Percentiles rank a stretch among this genome's conserved stretches.
These are phyloP conservation scores for Wiebesia pumilae DNA, from an alignment of 1,140 invertebrate genomes.

Conservation along the genomic window DNA sequence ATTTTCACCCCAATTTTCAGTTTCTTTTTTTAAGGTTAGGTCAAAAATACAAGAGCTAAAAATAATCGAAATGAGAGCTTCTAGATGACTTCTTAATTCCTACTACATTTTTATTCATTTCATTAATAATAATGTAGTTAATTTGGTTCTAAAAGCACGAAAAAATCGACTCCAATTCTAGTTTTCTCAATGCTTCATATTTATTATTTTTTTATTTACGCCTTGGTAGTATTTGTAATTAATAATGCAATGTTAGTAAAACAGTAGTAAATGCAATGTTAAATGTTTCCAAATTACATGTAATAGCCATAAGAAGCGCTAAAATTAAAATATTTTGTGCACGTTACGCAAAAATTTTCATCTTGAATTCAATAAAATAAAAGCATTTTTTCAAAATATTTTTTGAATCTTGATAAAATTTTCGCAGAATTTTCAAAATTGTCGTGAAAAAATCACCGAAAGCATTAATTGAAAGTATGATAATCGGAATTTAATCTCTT, in stretches of 20 bases:
- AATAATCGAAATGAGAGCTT: slow-evolving; percentile 5
- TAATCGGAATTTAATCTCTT: background rate
- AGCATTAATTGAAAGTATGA: background rate
- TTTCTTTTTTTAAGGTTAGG: slow-evolving; percentile 11
- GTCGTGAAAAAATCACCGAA: background rate
- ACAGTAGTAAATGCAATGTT: background rate
- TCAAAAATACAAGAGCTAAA: background rate
- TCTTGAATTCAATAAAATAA: too few relatives aligned
- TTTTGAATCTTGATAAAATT: background rate
- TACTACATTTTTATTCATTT: background rate
- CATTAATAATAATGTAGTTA: background rate
- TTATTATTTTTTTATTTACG: background rate
- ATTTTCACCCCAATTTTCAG: background rate
- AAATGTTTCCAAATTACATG: background rate
- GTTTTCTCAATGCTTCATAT: background rate
- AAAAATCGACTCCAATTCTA: background rate
- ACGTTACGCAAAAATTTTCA: background rate
- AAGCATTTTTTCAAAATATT: background rate
- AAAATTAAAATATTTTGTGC: background rate
- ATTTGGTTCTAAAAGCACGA: background rate
- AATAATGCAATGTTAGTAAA: background rate
- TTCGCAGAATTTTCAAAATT: background rate
- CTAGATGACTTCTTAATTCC: background rate
- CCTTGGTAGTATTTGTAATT: background rate
- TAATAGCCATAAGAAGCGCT: background rate